Base-by-base conservation (phyloP, 2,113 vertebrate genomes). In the Potamarius usumacintae region DNA sequence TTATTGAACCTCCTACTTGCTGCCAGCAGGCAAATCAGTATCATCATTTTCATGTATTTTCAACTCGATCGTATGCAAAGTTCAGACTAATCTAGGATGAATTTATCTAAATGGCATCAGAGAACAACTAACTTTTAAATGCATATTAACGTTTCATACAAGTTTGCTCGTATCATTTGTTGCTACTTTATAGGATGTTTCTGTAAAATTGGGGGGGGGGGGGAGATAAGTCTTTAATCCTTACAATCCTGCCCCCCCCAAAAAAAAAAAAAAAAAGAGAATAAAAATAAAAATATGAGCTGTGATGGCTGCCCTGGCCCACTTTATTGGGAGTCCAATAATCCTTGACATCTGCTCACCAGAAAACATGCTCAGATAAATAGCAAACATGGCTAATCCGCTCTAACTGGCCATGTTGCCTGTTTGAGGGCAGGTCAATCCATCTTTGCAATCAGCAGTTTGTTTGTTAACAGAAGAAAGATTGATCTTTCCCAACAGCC, bases 331-430 rank as follows among this genome's bases (percentile, higher is more conserved):
- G 55, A 60, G 82, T 83, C 71, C 34, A 81, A 88, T 90, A 90
- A 88, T 90, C 89, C 84, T 65, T 90, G 89, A 88, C 79, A 88
- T 86, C 74, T 55, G 72, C 72, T 83, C 84, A 83, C 69, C 63
- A 69, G 71, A 87, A 87, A 88, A 88, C 60, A 85, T 34, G 30
- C 78, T 78, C 58, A 27, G 89, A 88, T 53, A 79, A 85, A 90
- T 69, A 83, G 86, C 69, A 88, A 86, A 90, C 87, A 90, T 52
- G n/a, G 81, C 50, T 86, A 90, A 90, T 88, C 89, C 84, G 27
- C 63, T 83, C 87, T 57, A 72, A 83, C 52, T 71, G 84, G 79
- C 53, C 7, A 22, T 9, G 85, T 62, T 52, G 52, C n/a, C 2
- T 65, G 52, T 86, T 72, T 34, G 71, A 85, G 89, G 83, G 84